Evolutionary conservation across 2,888 invertebrate genomes (phyloP), one percentile per base, ranked within the genome.

Genomic region (Pyralis farinalis): DNA sequence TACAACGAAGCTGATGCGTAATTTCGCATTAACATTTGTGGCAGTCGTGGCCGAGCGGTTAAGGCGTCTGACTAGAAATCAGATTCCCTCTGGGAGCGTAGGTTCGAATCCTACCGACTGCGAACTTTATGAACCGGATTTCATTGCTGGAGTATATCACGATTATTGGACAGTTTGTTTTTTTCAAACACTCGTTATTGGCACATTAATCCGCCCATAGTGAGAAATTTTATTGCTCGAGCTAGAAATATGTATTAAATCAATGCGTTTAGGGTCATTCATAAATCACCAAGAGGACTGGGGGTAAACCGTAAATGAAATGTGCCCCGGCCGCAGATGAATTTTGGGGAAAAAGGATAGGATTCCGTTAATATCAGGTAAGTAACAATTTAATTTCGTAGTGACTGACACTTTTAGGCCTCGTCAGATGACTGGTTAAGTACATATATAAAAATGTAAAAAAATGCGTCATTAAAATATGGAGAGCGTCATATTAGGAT

Each of bases 51-150:
- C 94, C 94, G 94, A 94, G 94, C 93, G 94, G 94, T 94, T 94
- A 94, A 94, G 94, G 94, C 94, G 94, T 94, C 93, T 94, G 94
- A 94, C 94, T 94, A 93, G 94, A 94, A 94, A 94, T 94, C 94
- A 94, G 94, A 92, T 92, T 93, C 92, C 92, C 92, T 92, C 91
- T 93, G 93, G 93, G 93, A 93, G 93, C 93, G 93, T 93, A 93
- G 93, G 93, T 94, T 94, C 94, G 94, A 94, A 92, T 94, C 94
- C 93, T 94, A 93, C 93, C 92, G 93, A 92, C 94, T 93, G 94
- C 93, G 94, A 58, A 65, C 45, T 52, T 62, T 65, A 58, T 59
- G 51, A 42, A 47, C 25, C 20, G 34, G 43, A 27, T 33, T 43
- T 44, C 34, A 62, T 53, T 53, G 42, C 34, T 40, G 47, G 42